A percentile compares a stretch with the other conserved stretches of the same genome.
Evolutionary conservation across 1,140 invertebrate species (phyloP).

Genomic region (Orussus abietinus): DNA sequence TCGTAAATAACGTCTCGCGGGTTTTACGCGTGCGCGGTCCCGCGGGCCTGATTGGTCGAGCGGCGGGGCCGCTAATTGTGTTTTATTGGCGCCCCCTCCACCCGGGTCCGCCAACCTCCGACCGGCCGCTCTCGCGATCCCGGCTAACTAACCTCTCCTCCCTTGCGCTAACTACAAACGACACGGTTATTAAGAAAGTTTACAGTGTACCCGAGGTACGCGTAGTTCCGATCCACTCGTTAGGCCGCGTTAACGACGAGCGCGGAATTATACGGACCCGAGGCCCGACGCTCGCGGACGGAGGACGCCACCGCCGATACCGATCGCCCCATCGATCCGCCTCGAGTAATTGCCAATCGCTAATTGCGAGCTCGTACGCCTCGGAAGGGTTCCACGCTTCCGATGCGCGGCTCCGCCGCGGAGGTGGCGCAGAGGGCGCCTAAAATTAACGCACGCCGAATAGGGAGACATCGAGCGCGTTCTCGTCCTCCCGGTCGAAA

Average conservation of each 20-base stretch:
- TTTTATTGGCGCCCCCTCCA: slow-evolving; percentile 46
- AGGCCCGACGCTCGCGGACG: no score
- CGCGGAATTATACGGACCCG: no score
- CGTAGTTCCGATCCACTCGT: slow-evolving; percentile 32
- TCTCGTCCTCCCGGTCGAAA: no score
- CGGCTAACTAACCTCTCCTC: slow-evolving; percentile 40
- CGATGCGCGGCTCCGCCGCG: no score
- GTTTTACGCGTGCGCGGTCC: slow-evolving; percentile 35
- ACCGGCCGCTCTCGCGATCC: slow-evolving; percentile 18
- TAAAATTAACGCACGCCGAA: no score
- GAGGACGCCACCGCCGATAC: no score
- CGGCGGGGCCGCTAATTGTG: slow-evolving; percentile 45
- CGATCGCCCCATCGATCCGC: slow-evolving; percentile 6
- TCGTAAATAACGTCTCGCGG: slow-evolving; percentile 44
- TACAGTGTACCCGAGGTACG: not conserved
- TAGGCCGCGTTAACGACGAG: slow-evolving; percentile 31
- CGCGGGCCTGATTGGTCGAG: slow-evolving; percentile 43
- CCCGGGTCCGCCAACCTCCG: slow-evolving; percentile 10
- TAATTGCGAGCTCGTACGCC: slow-evolving; percentile 49
- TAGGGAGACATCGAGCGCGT: no score
- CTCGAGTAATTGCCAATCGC: slow-evolving; percentile 50
- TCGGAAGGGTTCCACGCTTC: no score
- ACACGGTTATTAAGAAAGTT: slow-evolving; percentile 42
- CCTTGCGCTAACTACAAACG: slow-evolving; percentile 38
- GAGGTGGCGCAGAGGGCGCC: no score